Conservation (phyloP, 1,140 invertebrate species). For the Ptiloglossa arizonensis region DNA sequence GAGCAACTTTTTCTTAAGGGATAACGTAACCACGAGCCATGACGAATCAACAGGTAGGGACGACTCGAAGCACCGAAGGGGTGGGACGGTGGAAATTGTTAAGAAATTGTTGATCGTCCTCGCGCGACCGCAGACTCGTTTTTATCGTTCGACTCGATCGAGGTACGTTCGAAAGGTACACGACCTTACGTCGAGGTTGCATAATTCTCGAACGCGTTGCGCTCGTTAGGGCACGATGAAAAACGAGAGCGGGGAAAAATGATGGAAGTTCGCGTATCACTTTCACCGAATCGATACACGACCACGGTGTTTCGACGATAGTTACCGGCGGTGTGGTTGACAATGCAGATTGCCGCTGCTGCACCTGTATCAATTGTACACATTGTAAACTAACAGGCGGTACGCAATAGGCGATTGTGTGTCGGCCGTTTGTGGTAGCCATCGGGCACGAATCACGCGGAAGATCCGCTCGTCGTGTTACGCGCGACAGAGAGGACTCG, state of each 20-base stretch:
- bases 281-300: constrained; percentile 66
- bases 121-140: no score
- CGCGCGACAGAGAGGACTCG: not conserved
- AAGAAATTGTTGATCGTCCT: not conserved
- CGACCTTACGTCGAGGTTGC: constrained; percentile 60
- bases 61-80: no score
- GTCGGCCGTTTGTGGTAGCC: not conserved
- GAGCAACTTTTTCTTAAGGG: no score
- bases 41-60: constrained; percentile 37
- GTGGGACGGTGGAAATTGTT: not conserved
- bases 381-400: constrained; percentile 1
- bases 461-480: not conserved
- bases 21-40: not conserved
- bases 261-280: constrained; percentile 67
- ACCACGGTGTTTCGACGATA: constrained; percentile 34
- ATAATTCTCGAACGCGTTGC: constrained; percentile 41
- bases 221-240: constrained; percentile 5
- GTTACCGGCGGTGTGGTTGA: not conserved
- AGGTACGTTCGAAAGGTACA: constrained; percentile 13
- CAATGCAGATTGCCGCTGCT: constrained; percentile 24
- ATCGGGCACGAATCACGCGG: constrained; percentile 17
- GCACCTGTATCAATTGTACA: constrained; percentile 29
- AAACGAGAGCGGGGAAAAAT: constrained; percentile 45
- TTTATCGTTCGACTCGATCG: not conserved
- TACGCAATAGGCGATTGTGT: constrained; percentile 7